phyloP scores from a whole-genome alignment of 2,113 vertebrate genomes.

The Epinephelus fuscoguttatus region DNA sequence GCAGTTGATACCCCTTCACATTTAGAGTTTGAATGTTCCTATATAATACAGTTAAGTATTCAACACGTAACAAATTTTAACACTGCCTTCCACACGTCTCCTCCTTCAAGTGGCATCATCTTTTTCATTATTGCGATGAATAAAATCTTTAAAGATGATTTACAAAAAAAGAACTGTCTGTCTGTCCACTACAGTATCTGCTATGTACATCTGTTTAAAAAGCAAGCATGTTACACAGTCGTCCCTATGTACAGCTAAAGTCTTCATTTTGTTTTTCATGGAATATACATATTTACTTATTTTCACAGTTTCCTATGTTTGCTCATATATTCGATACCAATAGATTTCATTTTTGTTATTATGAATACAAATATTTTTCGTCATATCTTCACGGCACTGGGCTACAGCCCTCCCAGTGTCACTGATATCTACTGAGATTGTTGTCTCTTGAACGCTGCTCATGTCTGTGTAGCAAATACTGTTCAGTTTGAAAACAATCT shows the following conservation, averaged over 20 bases:
- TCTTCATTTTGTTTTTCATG: constrained; percentile 88
- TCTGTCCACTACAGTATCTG: constrained; percentile 90
- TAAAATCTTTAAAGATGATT: constrained; percentile 93
- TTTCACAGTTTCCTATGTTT: constrained; percentile 92
- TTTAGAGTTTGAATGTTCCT: constrained; percentile 64
- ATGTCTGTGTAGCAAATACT: constrained; percentile 79
- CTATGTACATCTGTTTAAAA: constrained; percentile 97
- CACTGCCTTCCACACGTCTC: constrained; percentile 32
- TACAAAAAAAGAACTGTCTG: constrained; percentile 90
- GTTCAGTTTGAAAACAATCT: constrained; percentile 85
- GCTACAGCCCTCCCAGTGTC: constrained; percentile 73
- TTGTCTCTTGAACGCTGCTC: constrained; percentile 84
- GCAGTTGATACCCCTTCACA: constrained; percentile 79
- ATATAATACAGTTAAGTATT: constrained; percentile 63
- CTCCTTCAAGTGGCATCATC: constrained; percentile 81
- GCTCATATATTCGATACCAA: constrained; percentile 80
- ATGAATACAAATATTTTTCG: constrained; percentile 72
- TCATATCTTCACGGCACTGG: constrained; percentile 15
- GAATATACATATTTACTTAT: constrained; percentile 97
- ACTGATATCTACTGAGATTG: constrained; percentile 86
- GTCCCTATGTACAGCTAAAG: constrained; percentile 82
- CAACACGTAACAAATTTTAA: constrained; percentile 77
- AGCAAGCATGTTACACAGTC: constrained; percentile 97
- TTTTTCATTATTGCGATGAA: constrained; percentile 96
- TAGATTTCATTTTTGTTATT: constrained; percentile 63